These are phyloP conservation scores for Xenus cinereus DNA, from an alignment of 2,113 vertebrate genomes.

Conservation along the genomic window DNA sequence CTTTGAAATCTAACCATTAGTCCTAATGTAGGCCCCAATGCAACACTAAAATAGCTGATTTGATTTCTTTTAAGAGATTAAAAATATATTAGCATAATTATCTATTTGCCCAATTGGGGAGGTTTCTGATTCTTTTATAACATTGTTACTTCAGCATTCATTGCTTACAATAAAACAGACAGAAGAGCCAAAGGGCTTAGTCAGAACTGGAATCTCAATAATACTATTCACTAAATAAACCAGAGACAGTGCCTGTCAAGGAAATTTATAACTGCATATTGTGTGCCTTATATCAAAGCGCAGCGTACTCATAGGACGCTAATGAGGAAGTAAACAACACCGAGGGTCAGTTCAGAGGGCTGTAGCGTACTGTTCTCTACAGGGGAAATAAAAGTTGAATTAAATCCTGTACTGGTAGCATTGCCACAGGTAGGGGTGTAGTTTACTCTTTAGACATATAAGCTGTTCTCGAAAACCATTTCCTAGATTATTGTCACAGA, in stretches of 20 bases:
- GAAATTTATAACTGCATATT: not conserved
- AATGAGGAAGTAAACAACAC: not conserved
- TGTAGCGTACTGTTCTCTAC: not conserved
- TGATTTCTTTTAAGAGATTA: not conserved
- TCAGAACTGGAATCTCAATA: not conserved
- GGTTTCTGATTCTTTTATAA: not conserved
- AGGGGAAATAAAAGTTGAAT: not conserved
- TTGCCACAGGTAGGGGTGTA: not conserved
- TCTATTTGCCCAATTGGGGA: not conserved
- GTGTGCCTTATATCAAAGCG: not conserved
- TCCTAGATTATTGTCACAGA: slow-evolving; percentile 1
- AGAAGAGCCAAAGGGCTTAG: not conserved
- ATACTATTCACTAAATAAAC: not conserved
- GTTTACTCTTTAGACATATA: not conserved
- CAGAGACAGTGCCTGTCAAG: not conserved
- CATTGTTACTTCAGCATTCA: not conserved
- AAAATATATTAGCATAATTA: not conserved
- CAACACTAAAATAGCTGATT: not conserved
- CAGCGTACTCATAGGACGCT: not conserved
- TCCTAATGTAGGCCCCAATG: not conserved
- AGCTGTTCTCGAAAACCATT: not conserved
- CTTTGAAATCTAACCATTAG: not conserved
- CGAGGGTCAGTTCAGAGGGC: not conserved
- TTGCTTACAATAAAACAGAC: not conserved
- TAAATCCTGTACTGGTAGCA: not conserved